Conservation (phyloP, 2,888 invertebrate species). For the Eristalinus sepulchralis region DNA sequence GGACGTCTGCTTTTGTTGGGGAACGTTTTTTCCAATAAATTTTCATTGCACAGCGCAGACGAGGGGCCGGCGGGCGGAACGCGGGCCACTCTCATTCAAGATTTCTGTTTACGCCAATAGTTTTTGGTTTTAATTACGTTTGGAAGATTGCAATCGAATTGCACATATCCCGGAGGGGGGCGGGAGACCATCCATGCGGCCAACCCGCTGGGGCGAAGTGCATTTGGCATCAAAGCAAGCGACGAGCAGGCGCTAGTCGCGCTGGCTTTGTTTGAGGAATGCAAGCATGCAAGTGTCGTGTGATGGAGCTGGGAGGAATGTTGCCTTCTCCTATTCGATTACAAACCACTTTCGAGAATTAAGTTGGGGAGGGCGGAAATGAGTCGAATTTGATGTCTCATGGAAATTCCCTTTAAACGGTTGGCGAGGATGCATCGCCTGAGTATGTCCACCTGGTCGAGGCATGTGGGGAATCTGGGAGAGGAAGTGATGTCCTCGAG, state of each 20-base stretch:
- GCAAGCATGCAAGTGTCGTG: not conserved
- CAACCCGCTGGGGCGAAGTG: not conserved
- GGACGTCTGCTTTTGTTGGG: slow-evolving; percentile 51
- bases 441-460: not conserved
- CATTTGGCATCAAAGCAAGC: not conserved
- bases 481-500: not conserved
- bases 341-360: not conserved
- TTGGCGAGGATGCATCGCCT: not conserved
- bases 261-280: not conserved
- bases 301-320: not conserved
- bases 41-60: slow-evolving; percentile 48
- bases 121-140: slow-evolving; percentile 65
- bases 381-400: not conserved
- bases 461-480: not conserved
- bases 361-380: not conserved
- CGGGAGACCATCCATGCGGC: not conserved
- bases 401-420: not conserved
- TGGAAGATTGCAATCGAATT: slow-evolving; percentile 66
- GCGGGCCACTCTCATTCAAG: slow-evolving; percentile 47
- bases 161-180: slow-evolving; percentile 17
- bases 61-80: not conserved
- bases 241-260: not conserved
- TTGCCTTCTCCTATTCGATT: not conserved
- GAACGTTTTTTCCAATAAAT: slow-evolving; percentile 59
- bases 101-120: slow-evolving; percentile 56